Percentiles rank a stretch among this genome's conserved stretches.
phyloP scores from a whole-genome alignment of 1,140 invertebrate species.

The Orchestia grillus region DNA sequence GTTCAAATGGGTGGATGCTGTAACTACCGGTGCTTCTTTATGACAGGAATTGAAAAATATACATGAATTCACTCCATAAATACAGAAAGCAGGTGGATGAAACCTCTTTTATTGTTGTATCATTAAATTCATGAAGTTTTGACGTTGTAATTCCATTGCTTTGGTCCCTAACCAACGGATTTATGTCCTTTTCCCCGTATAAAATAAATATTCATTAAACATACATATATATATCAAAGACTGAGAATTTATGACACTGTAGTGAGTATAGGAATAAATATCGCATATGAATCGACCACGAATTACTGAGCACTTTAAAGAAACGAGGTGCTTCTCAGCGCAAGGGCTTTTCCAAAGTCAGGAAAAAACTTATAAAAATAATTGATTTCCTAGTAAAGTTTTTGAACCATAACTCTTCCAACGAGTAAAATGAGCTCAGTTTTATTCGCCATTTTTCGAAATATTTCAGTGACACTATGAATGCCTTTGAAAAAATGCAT shows the following conservation, averaged over 20 bases:
- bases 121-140: too few relatives aligned
- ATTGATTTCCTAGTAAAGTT: background rate
- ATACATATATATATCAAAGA: background rate
- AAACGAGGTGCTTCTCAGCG: background rate
- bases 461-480: background rate
- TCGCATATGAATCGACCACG: background rate
- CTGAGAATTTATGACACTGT: background rate
- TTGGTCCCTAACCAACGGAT: background rate
- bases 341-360: background rate
- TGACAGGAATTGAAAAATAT: too few relatives aligned
- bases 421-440: background rate
- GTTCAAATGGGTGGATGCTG: too few relatives aligned
- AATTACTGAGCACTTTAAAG: background rate
- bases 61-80: too few relatives aligned
- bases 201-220: background rate
- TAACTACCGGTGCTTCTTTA: too few relatives aligned
- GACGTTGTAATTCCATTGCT: background rate
- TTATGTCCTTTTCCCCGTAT: too few relatives aligned
- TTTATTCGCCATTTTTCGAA: background rate
- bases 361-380: background rate
- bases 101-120: too few relatives aligned
- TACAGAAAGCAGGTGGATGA: too few relatives aligned
- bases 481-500: background rate
- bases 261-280: background rate
- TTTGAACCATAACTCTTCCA: background rate